phyloP scores from a whole-genome alignment of 2,888 invertebrate genomes.

The Antheraea assamensis region DNA sequence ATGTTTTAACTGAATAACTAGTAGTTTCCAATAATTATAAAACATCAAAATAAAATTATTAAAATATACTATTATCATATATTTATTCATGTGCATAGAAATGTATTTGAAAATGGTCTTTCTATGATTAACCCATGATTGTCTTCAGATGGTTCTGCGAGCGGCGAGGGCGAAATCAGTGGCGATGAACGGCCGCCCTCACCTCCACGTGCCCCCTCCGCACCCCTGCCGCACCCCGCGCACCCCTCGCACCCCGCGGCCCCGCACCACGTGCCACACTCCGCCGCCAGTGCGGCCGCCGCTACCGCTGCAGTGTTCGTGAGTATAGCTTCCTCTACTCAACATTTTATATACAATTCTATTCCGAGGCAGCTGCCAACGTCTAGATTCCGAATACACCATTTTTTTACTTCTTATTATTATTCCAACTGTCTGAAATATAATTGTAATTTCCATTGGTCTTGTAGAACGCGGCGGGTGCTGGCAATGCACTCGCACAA shows the following conservation, averaged over 20 bases:
- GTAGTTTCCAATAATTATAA: too few relatives aligned
- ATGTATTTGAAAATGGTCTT: too few relatives aligned
- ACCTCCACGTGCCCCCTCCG: constrained; percentile 60
- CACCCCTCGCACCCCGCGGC: constrained; percentile 43
- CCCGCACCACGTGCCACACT: constrained; percentile 34
- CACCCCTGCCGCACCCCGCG: constrained; percentile 54
- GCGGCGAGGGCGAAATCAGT: constrained; percentile 71
- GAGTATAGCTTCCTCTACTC: constrained; percentile 34
- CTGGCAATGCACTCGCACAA: constrained; percentile 72
- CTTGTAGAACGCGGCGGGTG: constrained; percentile 64
- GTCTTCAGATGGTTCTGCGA: constrained; percentile 68
- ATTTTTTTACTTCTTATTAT: not conserved
- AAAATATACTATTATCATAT: too few relatives aligned
- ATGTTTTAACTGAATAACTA: too few relatives aligned
- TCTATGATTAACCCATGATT: not conserved
- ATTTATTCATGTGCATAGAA: too few relatives aligned
- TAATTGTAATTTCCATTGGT: not conserved
- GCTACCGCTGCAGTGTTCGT: constrained; percentile 56
- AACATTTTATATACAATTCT: not conserved
- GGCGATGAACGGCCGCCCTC: constrained; percentile 69
- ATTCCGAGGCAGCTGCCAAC: too few relatives aligned
- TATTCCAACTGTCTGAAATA: not conserved
- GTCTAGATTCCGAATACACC: not conserved
- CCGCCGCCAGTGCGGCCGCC: constrained; percentile 45
- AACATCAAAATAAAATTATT: too few relatives aligned